phyloP scores from a whole-genome alignment of 2,797 vertebrate species.

The Pangasius krempfi region DNA sequence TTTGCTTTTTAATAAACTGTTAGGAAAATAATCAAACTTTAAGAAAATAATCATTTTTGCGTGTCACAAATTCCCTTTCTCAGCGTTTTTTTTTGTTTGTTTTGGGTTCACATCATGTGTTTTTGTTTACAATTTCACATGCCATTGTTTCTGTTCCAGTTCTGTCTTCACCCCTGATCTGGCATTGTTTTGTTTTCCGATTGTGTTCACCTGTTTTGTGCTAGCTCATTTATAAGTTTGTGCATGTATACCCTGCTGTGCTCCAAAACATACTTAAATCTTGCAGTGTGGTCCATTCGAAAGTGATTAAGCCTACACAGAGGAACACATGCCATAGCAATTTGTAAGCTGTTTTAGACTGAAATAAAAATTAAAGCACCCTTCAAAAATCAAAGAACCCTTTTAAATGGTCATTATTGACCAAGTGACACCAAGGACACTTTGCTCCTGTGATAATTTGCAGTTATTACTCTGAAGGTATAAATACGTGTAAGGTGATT shows the following conservation, averaged over 20 bases:
- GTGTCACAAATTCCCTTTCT: not conserved
- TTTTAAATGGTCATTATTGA: not conserved
- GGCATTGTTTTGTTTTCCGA: not conserved
- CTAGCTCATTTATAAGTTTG: not conserved
- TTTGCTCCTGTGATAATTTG: not conserved
- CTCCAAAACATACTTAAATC: not conserved
- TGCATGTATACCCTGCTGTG: not conserved
- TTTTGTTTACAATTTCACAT: not conserved
- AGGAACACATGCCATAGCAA: too few species aligned
- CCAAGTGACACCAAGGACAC: not conserved
- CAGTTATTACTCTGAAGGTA: not conserved
- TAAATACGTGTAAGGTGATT: not conserved
- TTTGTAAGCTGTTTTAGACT: not conserved
- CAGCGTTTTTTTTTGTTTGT: not conserved
- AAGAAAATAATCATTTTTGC: not conserved
- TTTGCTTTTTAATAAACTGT: not conserved
- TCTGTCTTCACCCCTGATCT: not conserved
- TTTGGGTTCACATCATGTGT: not conserved
- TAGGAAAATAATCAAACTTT: too few species aligned
- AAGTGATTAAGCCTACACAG: not conserved
- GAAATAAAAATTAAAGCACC: not conserved
- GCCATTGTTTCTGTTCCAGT: not conserved
- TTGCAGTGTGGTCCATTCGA: not conserved
- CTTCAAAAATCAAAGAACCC: not conserved
- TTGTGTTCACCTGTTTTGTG: conserved; percentile 3